phyloP scores from a whole-genome alignment of 2,888 invertebrate species.

The Ecliptopera silaceata region DNA sequence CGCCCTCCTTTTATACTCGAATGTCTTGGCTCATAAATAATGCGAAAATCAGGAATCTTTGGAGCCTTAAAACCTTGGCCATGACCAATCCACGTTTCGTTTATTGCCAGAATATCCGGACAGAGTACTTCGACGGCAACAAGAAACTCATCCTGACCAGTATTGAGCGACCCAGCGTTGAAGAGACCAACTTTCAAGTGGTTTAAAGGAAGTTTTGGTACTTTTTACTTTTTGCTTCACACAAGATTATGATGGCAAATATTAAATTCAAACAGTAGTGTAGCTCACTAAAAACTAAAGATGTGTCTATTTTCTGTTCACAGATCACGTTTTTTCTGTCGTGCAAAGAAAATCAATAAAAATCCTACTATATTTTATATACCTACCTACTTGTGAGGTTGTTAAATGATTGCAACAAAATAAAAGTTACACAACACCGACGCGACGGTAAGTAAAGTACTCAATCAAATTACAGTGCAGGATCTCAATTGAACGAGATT shows the following conservation, averaged over 20 bases:
- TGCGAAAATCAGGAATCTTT: not conserved
- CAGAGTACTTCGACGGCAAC: not conserved
- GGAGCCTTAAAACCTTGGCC: not conserved
- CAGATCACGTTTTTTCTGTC: too few relatives aligned
- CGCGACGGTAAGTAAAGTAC: not conserved
- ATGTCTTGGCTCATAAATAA: not conserved
- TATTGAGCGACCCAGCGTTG: not conserved
- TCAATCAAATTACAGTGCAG: conserved; percentile 12
- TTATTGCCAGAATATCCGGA: not conserved
- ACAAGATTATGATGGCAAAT: too few relatives aligned
- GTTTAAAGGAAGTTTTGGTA: too few relatives aligned
- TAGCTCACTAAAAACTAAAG: too few relatives aligned
- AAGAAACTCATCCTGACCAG: conserved; percentile 1
- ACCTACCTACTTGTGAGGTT: too few relatives aligned
- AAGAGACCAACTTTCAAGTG: conserved; percentile 1
- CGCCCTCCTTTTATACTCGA: not conserved
- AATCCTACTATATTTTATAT: too few relatives aligned
- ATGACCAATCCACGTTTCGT: not conserved
- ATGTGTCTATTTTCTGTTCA: too few relatives aligned
- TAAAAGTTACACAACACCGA: too few relatives aligned
- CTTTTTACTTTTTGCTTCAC: too few relatives aligned
- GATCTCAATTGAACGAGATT: conserved; percentile 17
- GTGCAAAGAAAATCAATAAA: too few relatives aligned
- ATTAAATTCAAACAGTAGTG: too few relatives aligned
- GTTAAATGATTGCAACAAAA: too few relatives aligned